These are phyloP conservation scores for Xiphorhynchus erythropygius DNA, from an alignment of 2,797 vertebrate species.

Conservation along the genomic window DNA sequence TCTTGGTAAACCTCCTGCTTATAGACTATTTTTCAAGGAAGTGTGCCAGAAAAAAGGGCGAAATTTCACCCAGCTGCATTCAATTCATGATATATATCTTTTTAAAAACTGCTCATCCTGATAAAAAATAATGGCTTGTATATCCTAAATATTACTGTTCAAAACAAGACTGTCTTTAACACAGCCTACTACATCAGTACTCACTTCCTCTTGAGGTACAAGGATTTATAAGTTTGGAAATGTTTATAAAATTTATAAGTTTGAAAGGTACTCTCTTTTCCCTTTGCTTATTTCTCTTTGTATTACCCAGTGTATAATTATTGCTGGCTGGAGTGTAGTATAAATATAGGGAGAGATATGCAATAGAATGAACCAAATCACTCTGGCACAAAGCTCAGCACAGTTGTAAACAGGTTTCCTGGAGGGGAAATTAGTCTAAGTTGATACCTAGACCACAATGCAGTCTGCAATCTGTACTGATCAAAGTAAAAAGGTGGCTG, in stretches of 20 bases:
- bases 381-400: neutral
- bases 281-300: neutral
- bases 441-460: neutral
- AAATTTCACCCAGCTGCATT: neutral
- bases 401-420: neutral
- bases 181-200: neutral
- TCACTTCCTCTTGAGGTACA: neutral
- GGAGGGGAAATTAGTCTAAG: neutral
- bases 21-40: neutral
- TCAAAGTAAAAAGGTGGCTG: neutral
- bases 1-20: neutral
- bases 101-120: neutral
- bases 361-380: neutral
- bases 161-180: neutral
- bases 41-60: neutral
- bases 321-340: neutral
- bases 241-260: too few species aligned
- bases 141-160: neutral
- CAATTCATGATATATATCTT: neutral
- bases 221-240: neutral
- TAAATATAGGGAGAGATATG: neutral
- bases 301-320: neutral
- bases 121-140: neutral
- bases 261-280: neutral
- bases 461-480: neutral